phyloP scores from a whole-genome alignment of 2,888 invertebrate species.

The Cantharis rufa region DNA sequence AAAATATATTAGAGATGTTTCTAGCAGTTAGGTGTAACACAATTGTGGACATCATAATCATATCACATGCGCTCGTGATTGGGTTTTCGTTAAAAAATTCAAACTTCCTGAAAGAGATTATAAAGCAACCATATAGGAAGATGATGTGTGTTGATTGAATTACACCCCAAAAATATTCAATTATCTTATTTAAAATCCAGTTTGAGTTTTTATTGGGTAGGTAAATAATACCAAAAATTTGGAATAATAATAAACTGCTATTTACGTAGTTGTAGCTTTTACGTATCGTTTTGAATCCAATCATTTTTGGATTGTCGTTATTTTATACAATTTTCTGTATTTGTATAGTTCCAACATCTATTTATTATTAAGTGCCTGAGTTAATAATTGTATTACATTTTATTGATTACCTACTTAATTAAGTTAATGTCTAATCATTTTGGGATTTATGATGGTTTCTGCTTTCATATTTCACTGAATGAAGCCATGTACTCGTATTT shows the following conservation, averaged over 20 bases:
- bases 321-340: neutral
- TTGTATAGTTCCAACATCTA: neutral
- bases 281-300: neutral
- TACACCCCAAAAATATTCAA: neutral
- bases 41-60: neutral
- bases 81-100: neutral
- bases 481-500: no score
- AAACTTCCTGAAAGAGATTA: neutral
- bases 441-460: no score
- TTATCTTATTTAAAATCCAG: neutral
- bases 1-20: neutral
- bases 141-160: neutral
- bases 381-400: neutral
- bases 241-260: neutral
- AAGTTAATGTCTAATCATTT: no score
- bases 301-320: neutral
- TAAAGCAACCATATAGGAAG: neutral
- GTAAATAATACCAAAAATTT: neutral
- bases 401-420: neutral
- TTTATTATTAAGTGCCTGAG: neutral
- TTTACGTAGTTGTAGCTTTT: neutral
- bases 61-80: neutral
- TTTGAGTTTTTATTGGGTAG: neutral
- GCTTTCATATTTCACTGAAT: no score
- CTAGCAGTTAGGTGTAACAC: neutral